Percentiles rank a stretch among this genome's conserved stretches.
Evolutionary conservation across 2,113 vertebrate genomes (phyloP).

Genomic region (Malurus elegans): DNA sequence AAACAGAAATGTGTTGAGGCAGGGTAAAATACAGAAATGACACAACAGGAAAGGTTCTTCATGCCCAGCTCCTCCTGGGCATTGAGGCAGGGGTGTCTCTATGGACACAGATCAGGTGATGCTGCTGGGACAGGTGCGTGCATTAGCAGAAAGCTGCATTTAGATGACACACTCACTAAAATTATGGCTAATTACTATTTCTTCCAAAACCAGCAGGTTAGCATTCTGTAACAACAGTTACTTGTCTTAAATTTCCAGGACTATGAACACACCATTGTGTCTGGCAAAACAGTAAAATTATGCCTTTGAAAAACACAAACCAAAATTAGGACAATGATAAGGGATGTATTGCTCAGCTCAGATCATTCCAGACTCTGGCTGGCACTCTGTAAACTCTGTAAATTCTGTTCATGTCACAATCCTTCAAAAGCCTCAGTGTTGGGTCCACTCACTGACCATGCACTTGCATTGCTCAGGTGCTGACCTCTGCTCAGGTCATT

Average conservation of each 20-base stretch:
- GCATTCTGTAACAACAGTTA: not conserved
- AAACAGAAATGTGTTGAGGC: not conserved
- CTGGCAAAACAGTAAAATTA: not conserved
- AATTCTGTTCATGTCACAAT: not conserved
- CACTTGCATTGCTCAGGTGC: not conserved
- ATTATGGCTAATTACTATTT: not conserved
- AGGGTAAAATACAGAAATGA: not conserved
- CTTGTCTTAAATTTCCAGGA: not conserved
- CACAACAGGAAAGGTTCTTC: not conserved
- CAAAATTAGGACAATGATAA: not conserved
- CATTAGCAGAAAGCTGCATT: not conserved
- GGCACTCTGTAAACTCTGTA: not conserved
- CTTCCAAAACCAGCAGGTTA: not conserved
- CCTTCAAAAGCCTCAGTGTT: not conserved
- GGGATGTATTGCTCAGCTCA: not conserved
- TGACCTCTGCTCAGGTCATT: not conserved
- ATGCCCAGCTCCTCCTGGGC: not conserved
- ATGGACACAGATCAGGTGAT: not conserved
- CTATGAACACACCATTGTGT: accelerated
- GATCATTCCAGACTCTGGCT: not conserved
- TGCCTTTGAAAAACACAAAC: not conserved
- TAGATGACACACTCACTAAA: not conserved
- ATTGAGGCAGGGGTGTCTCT: not conserved
- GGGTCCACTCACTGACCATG: accelerated
- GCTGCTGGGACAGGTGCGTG: not conserved